These are phyloP conservation scores for Agrilus cyanescens DNA, from an alignment of 2,888 invertebrate genomes.

Conservation along the genomic window DNA sequence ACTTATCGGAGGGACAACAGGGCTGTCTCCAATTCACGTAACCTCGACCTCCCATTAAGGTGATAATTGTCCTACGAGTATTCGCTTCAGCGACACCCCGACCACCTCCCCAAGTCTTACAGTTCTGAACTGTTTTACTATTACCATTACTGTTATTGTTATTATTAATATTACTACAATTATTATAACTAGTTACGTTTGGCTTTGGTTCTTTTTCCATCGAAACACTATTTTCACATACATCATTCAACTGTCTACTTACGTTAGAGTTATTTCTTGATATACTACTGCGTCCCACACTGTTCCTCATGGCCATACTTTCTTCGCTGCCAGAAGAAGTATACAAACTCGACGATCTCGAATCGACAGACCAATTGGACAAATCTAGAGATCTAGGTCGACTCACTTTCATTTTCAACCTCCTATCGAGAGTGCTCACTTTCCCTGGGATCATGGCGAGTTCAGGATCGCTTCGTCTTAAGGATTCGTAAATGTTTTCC, in stretches of 20 bases:
- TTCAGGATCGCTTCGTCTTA: constrained; percentile 74
- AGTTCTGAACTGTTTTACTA: background rate
- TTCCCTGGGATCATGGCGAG: constrained; percentile 71
- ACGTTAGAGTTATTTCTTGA: constrained; percentile 67
- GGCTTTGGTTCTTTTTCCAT: constrained; percentile 16
- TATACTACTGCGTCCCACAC: constrained; percentile 49
- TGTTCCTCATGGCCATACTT: constrained; percentile 55
- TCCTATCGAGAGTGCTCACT: constrained; percentile 69
- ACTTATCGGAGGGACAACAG: constrained; percentile 46
- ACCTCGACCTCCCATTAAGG: constrained; percentile 78
- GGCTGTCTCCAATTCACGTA: constrained; percentile 78
- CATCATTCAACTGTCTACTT: constrained; percentile 45
- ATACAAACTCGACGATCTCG: constrained; percentile 66
- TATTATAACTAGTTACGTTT: constrained; percentile 11
- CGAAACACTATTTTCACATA: constrained; percentile 22
- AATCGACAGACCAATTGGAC: constrained; percentile 82
- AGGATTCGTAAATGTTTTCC: constrained; percentile 61
- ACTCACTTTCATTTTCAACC: constrained; percentile 70
- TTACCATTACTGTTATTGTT: background rate
- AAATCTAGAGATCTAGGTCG: constrained; percentile 71
- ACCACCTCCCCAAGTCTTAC: background rate
- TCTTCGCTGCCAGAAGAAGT: constrained; percentile 82
- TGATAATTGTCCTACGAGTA: constrained; percentile 64
- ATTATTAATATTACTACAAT: constrained; percentile 9
- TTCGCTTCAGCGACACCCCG: constrained; percentile 8